Evolutionary conservation across 2,888 invertebrate genomes (phyloP), one percentile per base, ranked within the genome.

Genomic region (Volucella inanis): DNA sequence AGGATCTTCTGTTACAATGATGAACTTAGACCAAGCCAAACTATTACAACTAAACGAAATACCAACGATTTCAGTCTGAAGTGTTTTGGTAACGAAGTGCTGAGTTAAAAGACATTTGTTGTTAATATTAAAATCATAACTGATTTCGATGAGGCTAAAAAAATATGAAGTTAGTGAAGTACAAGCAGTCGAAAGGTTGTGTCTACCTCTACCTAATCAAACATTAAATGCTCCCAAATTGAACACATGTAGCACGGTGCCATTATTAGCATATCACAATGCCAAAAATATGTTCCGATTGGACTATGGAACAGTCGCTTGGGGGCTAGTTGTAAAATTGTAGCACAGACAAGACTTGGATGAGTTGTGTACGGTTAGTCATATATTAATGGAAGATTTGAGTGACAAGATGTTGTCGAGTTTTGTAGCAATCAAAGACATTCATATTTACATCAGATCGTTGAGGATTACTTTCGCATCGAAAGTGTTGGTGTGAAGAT

Each of bases 271-370:
- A 55, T 77, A 62, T 39, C n/a, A 12, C 15, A 1, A 54, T 12
- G 74, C 72, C 14, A 67, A 50, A 11, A 77, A 38, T 14, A 47
- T 12, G 11, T 83, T 10, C 74, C 78, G 9, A 43, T 83, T 22
- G 83, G 78, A 1, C 38, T 82, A 43, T 72, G 77, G 38, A 77
- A 82, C 61, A 52, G 54, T 8, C 64, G 64, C n/a, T n/a, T 72
- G 31, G 61, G 76, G 39, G 50, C 72, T 9, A 11, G 70, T 55
- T 72, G 77, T 43, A 67, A 62, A 12, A 49, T 72, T 31, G 61
- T 67, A 47, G 49, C 75, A 41, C 31, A 50, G 15, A 75, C 80
- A 11, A 72, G 49, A 18, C 67, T 74, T 52, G 72, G 72, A 11
- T 79, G 67, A 72, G 45, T 59, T 14, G 70, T 71, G 15, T 54